Evolutionary conservation across 2,888 invertebrate genomes (phyloP), one percentile per base, ranked within the genome.

Genomic region (Amiota mariae): DNA sequence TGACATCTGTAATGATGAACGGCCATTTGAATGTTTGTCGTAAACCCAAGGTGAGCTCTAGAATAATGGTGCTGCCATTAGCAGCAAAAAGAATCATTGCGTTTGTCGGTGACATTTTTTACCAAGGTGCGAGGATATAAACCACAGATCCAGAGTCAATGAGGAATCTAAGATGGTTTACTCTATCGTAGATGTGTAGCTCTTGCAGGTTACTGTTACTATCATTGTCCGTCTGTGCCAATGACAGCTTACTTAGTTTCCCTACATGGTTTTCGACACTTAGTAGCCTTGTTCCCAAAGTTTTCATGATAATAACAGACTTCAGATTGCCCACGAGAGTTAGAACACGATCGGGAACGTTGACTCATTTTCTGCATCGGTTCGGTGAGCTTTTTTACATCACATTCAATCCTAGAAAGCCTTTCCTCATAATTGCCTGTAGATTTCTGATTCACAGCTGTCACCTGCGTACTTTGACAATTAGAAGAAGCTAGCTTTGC

Each of bases 161-260:
- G 51, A 51, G 51, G 51, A 51, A 51, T 51, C 51, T 51, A n/a
- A 51, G 4, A 51, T 51, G 51, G 51, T n/a, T 51, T n/a, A 51
- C 4, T 9, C 15, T 57, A 57, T 18, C 57, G 57, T 57, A 57
- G 18, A 57, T 57, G 10, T 57, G 20, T 2, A 20, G 59, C 11
- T 59, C 59, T 15, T 59, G 59, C 10, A 10, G 54, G 8, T n/a
- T 54, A 54, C 12, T 54, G n/a, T 54, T 54, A 54, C 54, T 54
- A 12, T 54, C 54, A 54, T 54, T 54, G 54, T 54, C 54, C 12
- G 54, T 54, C 54, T n/a, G 12, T 54, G 54, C n/a, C 54, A 54
- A 54, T 54, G 54, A 54, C 12, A 59, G 59, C 59, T 59, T n/a
- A 59, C 11, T 59, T 18, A 59, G 59, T 59, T 59, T 59, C 59